A percentile compares a stretch with the other conserved stretches of the same genome.
phyloP scores from a whole-genome alignment of 2,113 vertebrate genomes.

The Bettongia penicillata region DNA sequence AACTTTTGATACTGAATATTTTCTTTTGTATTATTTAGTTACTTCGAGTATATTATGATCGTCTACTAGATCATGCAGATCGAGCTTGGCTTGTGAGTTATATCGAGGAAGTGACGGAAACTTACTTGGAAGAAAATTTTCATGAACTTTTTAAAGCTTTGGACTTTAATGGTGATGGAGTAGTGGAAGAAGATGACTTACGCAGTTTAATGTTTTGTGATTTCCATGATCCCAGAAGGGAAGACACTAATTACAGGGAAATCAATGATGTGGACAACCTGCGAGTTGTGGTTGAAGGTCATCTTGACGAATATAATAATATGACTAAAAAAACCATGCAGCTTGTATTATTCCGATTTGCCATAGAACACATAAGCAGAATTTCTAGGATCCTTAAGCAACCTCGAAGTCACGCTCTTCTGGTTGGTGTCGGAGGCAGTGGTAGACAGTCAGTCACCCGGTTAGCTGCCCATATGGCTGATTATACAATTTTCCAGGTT shows the following conservation, averaged over 20 bases:
- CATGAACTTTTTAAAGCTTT: constrained; percentile 88
- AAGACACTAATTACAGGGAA: constrained; percentile 91
- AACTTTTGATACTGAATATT: constrained; percentile 12
- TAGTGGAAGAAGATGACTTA: constrained; percentile 91
- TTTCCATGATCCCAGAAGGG: constrained; percentile 91
- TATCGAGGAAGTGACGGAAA: constrained; percentile 83
- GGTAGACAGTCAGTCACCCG: constrained; percentile 93
- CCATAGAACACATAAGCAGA: constrained; percentile 93
- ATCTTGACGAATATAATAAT: constrained; percentile 93
- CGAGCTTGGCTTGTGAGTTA: constrained; percentile 88
- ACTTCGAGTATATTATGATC: constrained; percentile 93
- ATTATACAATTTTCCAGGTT: constrained; percentile 90
- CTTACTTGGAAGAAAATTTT: constrained; percentile 88
- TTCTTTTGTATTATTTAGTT: constrained; percentile 83
- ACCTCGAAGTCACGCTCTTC: constrained; percentile 91
- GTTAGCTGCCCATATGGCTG: constrained; percentile 92
- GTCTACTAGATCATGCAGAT: constrained; percentile 90
- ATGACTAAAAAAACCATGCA: constrained; percentile 93
- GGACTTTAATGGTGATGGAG: constrained; percentile 88
- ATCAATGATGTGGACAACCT: constrained; percentile 84
- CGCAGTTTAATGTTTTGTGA: constrained; percentile 95
- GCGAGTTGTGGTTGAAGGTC: constrained; percentile 86
- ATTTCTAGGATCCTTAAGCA: constrained; percentile 94
- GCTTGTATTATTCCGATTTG: constrained; percentile 93
- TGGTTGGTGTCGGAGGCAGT: constrained; percentile 94